Evolutionary conservation across 1,140 invertebrate species (phyloP), one percentile per base, ranked within the genome.

Genomic region (Asobara japonica): DNA sequence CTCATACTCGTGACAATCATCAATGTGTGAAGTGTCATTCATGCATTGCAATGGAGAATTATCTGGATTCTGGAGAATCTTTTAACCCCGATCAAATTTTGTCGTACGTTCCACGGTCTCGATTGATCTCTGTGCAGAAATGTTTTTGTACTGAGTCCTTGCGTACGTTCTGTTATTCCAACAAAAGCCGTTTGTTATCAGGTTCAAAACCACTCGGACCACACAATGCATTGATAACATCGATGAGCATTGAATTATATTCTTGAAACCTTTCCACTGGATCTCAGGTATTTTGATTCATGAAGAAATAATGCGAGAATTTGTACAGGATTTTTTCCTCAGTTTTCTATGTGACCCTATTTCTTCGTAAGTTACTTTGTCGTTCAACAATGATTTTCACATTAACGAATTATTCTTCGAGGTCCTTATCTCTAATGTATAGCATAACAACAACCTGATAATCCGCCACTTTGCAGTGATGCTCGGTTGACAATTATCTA

Each of bases 81-180:
- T 56, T 56, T 25, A 51, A 25, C 25, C 1, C 3, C n/a, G n/a
- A n/a, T n/a, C n/a, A n/a, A n/a, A 56, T 25, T 25, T 56, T 11
- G 18, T 56, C 7, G 20, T n/a, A 38, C 45, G 16, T 7, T 2
- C 11, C 51, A 56, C 22, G n/a, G 51, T 56, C 51, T 56, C 51
- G 51, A 25, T n/a, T n/a, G n/a, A n/a, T n/a, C n/a, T n/a, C n/a
- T n/a, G n/a, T 25, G 51, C 25, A 25, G 20, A 56, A 22, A 25
- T 56, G 51, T 56, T 25, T 56, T 56, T 56, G 51, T 25, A 56
- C 41, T 45, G 41, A 45, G n/a, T 56, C 51, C 51, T 56, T 22
- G 11, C 22, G 22, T 8, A 2, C 13, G 51, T 5, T 51, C 20
- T 11, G 22, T 25, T 25, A 6, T 27, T 25, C 18, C 22, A 3